These are phyloP conservation scores for Zosterops borbonicus DNA, from an alignment of 2,113 vertebrate genomes.

Conservation along the genomic window DNA sequence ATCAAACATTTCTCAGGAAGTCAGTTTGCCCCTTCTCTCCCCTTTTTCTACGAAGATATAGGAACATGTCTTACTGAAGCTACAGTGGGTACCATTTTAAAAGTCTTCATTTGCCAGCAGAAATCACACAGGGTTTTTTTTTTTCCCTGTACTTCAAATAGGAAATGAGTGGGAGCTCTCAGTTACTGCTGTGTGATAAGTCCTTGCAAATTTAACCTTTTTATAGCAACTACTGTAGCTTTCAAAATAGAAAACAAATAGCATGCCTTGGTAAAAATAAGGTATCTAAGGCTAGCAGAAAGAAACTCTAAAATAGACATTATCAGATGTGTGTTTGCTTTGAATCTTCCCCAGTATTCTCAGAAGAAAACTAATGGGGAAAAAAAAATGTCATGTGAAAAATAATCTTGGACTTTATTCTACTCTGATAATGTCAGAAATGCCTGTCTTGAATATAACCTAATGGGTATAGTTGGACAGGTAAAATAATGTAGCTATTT, in stretches of 20 bases:
- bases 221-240: conserved; percentile 63
- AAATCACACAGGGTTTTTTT: background rate
- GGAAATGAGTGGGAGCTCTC: conserved; percentile 66
- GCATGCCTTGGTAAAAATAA: conserved; percentile 52
- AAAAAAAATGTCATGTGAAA: background rate
- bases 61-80: conserved; percentile 34
- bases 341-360: background rate
- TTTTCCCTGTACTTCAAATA: conserved; percentile 53
- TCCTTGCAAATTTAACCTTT: conserved; percentile 67
- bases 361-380: background rate
- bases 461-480: background rate
- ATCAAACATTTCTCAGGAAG: conserved; percentile 22
- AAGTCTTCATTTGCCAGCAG: conserved; percentile 59
- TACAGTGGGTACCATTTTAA: conserved; percentile 9
- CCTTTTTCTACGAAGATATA: background rate
- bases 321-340: background rate
- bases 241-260: conserved; percentile 70
- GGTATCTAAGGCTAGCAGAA: conserved; percentile 30
- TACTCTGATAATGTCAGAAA: background rate
- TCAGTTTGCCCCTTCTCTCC: background rate
- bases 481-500: background rate
- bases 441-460: background rate
- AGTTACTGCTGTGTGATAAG: conserved; percentile 63
- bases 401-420: background rate
- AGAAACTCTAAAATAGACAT: conserved; percentile 13